phyloP scores from a whole-genome alignment of 1,140 invertebrate genomes.

The Brachionus paranguensis region DNA sequence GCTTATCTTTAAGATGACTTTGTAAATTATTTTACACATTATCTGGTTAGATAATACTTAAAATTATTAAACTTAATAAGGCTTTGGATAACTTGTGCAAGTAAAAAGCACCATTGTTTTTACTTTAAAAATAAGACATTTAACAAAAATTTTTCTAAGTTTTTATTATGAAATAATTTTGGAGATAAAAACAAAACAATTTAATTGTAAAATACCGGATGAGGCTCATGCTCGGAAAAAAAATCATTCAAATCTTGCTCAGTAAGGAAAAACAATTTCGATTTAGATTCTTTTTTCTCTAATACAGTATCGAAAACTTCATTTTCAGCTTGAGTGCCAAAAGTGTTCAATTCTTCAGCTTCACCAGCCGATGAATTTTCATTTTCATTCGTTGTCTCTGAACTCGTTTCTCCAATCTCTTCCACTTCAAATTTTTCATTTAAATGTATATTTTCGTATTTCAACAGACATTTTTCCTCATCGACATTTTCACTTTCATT shows the following conservation, averaged over 20 bases:
- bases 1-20: too few relatives aligned
- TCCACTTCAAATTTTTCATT: neutral
- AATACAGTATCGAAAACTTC: neutral
- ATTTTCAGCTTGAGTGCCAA: neutral
- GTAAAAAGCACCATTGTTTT: neutral
- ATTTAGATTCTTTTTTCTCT: neutral
- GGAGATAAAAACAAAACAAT: neutral
- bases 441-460: neutral
- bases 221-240: constrained; percentile 14
- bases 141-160: neutral
- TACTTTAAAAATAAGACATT: neutral
- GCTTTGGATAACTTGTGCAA: too few relatives aligned
- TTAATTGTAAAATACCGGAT: constrained; percentile 27
- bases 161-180: neutral
- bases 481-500: neutral
- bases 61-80: too few relatives aligned
- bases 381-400: neutral
- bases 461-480: neutral
- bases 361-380: neutral
- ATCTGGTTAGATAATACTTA: too few relatives aligned
- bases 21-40: too few relatives aligned
- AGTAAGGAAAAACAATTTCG: neutral
- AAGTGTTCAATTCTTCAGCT: neutral
- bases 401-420: neutral
- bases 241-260: neutral